These are phyloP conservation scores for Polymixis lichenea DNA, from an alignment of 2,888 invertebrate genomes.

Conservation along the genomic window DNA sequence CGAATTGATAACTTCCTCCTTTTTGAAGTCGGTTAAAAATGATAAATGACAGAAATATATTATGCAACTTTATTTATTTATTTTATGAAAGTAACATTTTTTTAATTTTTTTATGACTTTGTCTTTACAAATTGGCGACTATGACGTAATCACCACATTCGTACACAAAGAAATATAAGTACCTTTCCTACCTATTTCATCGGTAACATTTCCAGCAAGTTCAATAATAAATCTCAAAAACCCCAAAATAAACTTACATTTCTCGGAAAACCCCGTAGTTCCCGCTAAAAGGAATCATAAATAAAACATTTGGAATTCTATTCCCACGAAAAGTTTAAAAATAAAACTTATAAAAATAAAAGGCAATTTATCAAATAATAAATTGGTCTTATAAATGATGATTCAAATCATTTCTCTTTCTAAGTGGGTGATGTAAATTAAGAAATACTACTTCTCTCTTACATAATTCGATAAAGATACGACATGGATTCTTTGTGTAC, in stretches of 20 bases:
- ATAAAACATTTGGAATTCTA: slow-evolving; percentile 27
- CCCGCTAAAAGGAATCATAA: slow-evolving; percentile 17
- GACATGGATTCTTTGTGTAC: neutral
- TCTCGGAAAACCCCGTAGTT: slow-evolving; percentile 10
- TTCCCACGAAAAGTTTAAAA: slow-evolving; percentile 1
- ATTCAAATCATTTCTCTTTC: slow-evolving; percentile 22
- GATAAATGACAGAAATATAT: too few relatives aligned
- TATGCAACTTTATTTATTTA: too few relatives aligned
- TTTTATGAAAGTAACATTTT: too few relatives aligned
- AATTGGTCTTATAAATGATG: slow-evolving; percentile 32
- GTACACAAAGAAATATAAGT: neutral
- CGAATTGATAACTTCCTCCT: too few relatives aligned
- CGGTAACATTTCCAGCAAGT: neutral
- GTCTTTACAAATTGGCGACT: too few relatives aligned
- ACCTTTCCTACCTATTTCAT: neutral
- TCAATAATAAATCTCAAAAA: neutral
- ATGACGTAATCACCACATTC: too few relatives aligned
- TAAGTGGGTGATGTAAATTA: slow-evolving; percentile 19
- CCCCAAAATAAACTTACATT: neutral
- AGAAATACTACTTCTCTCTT: slow-evolving; percentile 5
- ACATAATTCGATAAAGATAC: neutral
- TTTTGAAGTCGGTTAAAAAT: too few relatives aligned
- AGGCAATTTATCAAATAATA: slow-evolving; percentile 35
- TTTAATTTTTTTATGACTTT: too few relatives aligned
- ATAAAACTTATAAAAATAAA: slow-evolving; percentile 39